Conservation (phyloP, 2,113 vertebrate genomes). For the Gracilinanus agilis region DNA sequence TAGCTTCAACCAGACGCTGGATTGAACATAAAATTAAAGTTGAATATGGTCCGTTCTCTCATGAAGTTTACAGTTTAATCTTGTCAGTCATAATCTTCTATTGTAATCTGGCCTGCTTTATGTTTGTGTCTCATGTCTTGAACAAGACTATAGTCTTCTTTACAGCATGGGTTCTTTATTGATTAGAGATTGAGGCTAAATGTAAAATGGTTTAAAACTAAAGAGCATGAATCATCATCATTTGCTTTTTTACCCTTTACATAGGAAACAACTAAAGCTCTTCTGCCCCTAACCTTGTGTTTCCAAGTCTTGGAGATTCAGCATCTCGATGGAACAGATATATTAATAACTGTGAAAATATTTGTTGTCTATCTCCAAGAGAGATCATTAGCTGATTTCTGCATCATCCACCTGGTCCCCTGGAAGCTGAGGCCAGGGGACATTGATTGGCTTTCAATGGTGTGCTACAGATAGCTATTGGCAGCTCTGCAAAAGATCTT, state of each 20-base stretch:
- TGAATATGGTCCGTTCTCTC: too few relatives aligned
- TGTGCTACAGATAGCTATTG: not conserved
- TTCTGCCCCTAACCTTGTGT: not conserved
- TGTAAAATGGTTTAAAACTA: slow-evolving; percentile 36
- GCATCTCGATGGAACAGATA: not conserved
- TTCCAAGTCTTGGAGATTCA: not conserved
- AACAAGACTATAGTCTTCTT: not conserved
- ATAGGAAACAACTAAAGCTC: fast-evolving
- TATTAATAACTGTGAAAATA: slow-evolving; percentile 16
- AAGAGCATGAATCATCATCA: not conserved
- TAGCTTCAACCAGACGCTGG: too few relatives aligned
- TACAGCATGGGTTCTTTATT: not conserved
- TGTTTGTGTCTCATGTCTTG: not conserved
- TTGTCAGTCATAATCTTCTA: not conserved
- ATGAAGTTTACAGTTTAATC: not conserved
- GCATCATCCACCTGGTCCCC: not conserved
- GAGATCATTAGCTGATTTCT: slow-evolving; percentile 38
- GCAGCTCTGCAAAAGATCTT: not conserved
- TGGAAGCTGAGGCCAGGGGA: not conserved
- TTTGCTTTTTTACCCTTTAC: not conserved
- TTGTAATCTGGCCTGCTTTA: not conserved
- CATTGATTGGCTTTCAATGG: slow-evolving; percentile 30
- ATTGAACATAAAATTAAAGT: too few relatives aligned
- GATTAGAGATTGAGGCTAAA: not conserved
- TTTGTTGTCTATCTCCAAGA: slow-evolving; percentile 16